Base-by-base conservation (phyloP, 2,888 invertebrate species). In the Zygothrica quintamaculata region DNA sequence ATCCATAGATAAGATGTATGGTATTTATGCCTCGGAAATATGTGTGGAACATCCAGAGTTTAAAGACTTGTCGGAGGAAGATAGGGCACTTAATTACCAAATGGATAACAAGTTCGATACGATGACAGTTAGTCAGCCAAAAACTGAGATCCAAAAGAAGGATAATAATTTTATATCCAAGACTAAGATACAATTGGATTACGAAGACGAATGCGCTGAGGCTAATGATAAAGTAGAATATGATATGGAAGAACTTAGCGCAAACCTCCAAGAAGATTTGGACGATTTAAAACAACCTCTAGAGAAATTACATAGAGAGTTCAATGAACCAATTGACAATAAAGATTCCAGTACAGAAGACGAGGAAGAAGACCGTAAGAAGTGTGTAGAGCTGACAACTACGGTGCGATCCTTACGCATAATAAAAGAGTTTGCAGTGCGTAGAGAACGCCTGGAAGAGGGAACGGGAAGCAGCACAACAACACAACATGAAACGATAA, bases 191-290 rank as follows among this genome's bases (percentile, higher is more conserved):
- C 46, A 85, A 44, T 26, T 73, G 9, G 48, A 69, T 13, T 65
- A 66, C n/a, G 86, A 88, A 3, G 48, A 57, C 9, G 73, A 86
- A n/a, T 70, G 74, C 22, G 44, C 8, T 0, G 60, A 73, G 34
- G 74, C 74, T 0, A 88, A 80, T 52, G 62, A 74, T 0, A 76
- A 85, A 39, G 53, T 86, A 2, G 66, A 55, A 4, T 64, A 66
- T 13, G 84, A 88, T 31, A 62, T 89, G 37, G 51, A 73, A 31
- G 77, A 88, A 36, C 66, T 89, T 1, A 58, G 74, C 0, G 57
- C 11, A 6, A 67, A 78, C 0, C 50, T 89, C 51, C 74, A 71
- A 0, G 69, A 66, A 12, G 78, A 78, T 40, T 52, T 89, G 3
- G 52, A 68, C 6, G 75, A 84, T 16, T 50, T 89, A 0, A 46